Evolutionary conservation across 2,797 vertebrate species (phyloP), one percentile per base, ranked within the genome.

Genomic region (Centropyge bicolor): DNA sequence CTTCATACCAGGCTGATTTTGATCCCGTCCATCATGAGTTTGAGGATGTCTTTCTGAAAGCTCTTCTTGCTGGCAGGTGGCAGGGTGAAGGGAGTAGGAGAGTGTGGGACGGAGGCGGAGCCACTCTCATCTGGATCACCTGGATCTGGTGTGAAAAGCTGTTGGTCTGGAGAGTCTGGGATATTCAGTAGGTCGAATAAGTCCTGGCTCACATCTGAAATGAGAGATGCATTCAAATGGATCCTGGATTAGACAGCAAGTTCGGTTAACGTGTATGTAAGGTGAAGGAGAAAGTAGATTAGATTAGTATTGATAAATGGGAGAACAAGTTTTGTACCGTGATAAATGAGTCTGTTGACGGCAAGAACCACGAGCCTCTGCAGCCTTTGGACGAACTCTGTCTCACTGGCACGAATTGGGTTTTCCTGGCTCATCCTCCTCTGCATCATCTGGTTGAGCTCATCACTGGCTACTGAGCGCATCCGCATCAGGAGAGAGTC

Each of bases 391-490:
- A 96, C 93, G 22, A 99, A 97, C 86, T 99, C 98, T 0, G 96
- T 89, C 84, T 99, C 98, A 0, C 95, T 96, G 27, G 97, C 97
- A 73, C 96, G 95, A 65, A 97, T 91, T 0, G 97, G 96, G 92
- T 96, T 98, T 91, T 99, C 98, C 90, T 98, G 97, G 91, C 97
- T 99, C 97, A 99, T 97, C 84, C 97, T 95, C 48, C 96, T 94
- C 78, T 99, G 98, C 96, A 99, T 97, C 97, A 99, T 97, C 86
- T 96, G 93, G 52, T 95, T 94, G 62, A 99, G 97, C 81, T 99
- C 98, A 54, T 99, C 98, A 12, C 95, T 98, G 70, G 98, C 98
- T 70, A 99, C 95, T 0, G 96, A 97, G 12, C 97, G 97, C 98
- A 99, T 99, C 81, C 96, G 95, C 91, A 96, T 95, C 91, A 99